Percentiles rank a stretch among this genome's conserved stretches.
Conservation (phyloP, 2,888 invertebrate genomes). For the Polietes domitor region DNA sequence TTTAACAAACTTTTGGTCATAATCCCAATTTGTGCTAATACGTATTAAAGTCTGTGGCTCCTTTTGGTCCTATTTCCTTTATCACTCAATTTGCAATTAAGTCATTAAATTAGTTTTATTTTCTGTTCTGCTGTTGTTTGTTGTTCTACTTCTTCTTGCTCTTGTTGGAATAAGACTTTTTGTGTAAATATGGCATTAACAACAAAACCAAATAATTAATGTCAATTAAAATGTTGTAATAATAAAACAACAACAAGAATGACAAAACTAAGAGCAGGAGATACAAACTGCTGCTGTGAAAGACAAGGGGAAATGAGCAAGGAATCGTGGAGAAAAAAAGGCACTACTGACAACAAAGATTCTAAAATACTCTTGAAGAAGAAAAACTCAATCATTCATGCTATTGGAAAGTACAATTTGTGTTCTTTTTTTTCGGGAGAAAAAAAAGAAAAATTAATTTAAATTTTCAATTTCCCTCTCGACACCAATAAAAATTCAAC, state of each 20-base stretch:
- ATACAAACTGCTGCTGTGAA: no score
- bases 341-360: not conserved
- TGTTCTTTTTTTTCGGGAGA: not conserved
- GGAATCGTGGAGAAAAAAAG: not conserved
- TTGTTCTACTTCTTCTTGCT: no score
- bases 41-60: not conserved
- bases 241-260: not conserved
- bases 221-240: slow-evolving; percentile 6
- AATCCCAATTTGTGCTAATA: not conserved
- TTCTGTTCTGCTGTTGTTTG: not conserved
- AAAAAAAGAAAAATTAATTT: not conserved
- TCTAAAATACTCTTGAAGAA: not conserved
- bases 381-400: not conserved
- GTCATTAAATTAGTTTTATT: not conserved
- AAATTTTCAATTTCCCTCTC: slow-evolving; percentile 36
- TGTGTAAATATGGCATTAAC: not conserved
- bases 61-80: not conserved
- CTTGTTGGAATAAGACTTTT: not conserved
- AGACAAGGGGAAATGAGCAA: no score
- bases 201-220: slow-evolving; percentile 26
- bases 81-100: slow-evolving; percentile 1
- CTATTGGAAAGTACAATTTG: not conserved
- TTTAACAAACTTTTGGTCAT: not conserved
- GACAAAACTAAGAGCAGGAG: not conserved
- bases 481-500: slow-evolving; percentile 23